phyloP scores from a whole-genome alignment of 37 sponge, comb jelly and placozoan species.

The Theonella swinhoei region DNA sequence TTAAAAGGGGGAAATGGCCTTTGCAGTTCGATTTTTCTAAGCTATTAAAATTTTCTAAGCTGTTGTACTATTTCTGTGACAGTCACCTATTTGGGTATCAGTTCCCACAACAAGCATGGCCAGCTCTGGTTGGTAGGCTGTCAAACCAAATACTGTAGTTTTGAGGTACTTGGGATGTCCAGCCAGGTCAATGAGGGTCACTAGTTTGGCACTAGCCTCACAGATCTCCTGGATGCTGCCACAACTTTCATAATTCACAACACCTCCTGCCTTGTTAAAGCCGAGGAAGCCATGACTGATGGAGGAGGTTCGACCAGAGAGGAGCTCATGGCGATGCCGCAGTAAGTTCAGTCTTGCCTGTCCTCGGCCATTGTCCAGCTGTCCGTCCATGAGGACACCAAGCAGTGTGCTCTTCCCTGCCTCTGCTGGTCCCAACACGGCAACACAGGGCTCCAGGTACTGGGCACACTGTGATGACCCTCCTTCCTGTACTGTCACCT shows the following conservation, averaged over 20 bases:
- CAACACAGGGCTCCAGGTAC: slow-evolving; percentile 91
- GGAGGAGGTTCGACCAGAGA: slow-evolving; percentile 92
- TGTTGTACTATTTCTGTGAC: too few relatives aligned
- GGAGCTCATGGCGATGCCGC: slow-evolving; percentile 97
- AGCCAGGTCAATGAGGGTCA: slow-evolving; percentile 98
- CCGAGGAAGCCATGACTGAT: slow-evolving; percentile 97
- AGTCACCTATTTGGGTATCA: slow-evolving; percentile 91
- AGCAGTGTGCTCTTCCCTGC: slow-evolving; percentile 96
- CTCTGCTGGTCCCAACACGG: slow-evolving; percentile 93
- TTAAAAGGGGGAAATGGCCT: too few relatives aligned
- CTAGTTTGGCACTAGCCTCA: slow-evolving; percentile 89
- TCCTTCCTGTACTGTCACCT: slow-evolving; percentile 43
- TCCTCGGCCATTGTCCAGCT: slow-evolving; percentile 97
- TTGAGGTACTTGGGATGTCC: slow-evolving; percentile 97
- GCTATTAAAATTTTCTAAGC: too few relatives aligned
- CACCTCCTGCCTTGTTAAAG: slow-evolving; percentile 84
- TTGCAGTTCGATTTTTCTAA: too few relatives aligned
- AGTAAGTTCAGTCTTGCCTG: slow-evolving; percentile 94
- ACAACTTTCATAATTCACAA: slow-evolving; percentile 82
- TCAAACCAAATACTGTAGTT: slow-evolving; percentile 96
- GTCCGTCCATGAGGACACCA: slow-evolving; percentile 97
- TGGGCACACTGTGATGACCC: slow-evolving; percentile 12
- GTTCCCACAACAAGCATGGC: slow-evolving; percentile 93
- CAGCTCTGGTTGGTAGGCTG: slow-evolving; percentile 90
- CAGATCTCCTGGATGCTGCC: slow-evolving; percentile 90